A percentile compares a stretch with the other conserved stretches of the same genome.
Evolutionary conservation across 2,113 vertebrate genomes (phyloP).

Genomic region (Pipa parva): DNA sequence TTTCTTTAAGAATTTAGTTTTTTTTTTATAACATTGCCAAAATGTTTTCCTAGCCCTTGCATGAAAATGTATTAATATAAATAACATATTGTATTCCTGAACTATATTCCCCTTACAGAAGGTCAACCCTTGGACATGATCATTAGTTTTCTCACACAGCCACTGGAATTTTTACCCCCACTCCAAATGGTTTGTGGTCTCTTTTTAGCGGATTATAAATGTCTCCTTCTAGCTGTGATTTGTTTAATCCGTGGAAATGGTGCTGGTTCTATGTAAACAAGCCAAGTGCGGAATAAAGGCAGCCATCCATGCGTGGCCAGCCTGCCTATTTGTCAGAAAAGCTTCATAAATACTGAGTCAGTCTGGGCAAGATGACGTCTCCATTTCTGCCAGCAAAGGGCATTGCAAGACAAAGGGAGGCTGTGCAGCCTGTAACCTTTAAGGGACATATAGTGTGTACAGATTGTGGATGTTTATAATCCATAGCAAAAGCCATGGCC

Average conservation of each 20-base stretch:
- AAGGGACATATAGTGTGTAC: constrained; percentile 59
- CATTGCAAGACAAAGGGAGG: constrained; percentile 77
- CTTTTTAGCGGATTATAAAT: constrained; percentile 88
- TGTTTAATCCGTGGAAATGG: constrained; percentile 98
- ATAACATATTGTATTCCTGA: constrained; percentile 38
- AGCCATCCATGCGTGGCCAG: constrained; percentile 81
- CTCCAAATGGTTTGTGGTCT: constrained; percentile 83
- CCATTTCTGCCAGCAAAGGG: constrained; percentile 86
- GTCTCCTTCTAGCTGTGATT: constrained; percentile 90
- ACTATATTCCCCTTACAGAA: constrained; percentile 67
- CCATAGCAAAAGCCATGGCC: background rate
- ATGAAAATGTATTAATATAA: constrained; percentile 36
- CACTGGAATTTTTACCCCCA: constrained; percentile 55
- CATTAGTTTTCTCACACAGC: constrained; percentile 72
- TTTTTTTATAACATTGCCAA: too few species aligned
- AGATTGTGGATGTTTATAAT: constrained; percentile 27
- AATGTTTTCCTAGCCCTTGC: too few species aligned
- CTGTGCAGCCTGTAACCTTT: constrained; percentile 63
- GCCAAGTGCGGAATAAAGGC: constrained; percentile 92
- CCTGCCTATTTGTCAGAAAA: constrained; percentile 94
- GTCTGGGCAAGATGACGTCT: constrained; percentile 87
- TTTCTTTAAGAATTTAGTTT: too few species aligned
- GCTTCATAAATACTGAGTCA: constrained; percentile 87
- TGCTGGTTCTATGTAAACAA: constrained; percentile 97
- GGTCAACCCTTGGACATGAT: constrained; percentile 75